These are phyloP conservation scores for Drosophila sp. DNA, from an alignment of 1,140 invertebrate genomes.

Conservation along the genomic window DNA sequence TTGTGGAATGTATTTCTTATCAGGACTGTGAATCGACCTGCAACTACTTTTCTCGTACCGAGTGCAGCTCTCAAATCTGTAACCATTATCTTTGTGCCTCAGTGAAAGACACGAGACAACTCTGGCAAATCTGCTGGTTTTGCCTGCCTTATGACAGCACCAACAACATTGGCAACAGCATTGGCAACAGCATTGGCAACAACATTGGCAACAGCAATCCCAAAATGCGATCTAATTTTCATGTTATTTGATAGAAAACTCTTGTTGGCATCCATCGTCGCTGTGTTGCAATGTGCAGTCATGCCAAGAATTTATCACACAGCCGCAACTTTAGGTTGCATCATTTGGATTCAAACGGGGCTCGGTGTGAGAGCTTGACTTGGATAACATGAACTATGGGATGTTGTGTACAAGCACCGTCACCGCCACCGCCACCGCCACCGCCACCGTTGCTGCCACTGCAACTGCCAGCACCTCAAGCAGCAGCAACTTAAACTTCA, in stretches of 20 bases:
- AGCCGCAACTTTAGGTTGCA: slow-evolving; percentile 46
- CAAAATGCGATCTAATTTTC: slow-evolving; percentile 72
- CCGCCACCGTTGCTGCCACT: too few species aligned
- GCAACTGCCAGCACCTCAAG: too few species aligned
- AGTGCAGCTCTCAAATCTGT: slow-evolving; percentile 3
- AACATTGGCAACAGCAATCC: slow-evolving; percentile 26
- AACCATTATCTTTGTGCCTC: slow-evolving; percentile 24
- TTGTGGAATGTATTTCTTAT: slow-evolving; percentile 27
- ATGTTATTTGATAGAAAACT: slow-evolving; percentile 79
- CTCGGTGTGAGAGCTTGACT: background rate
- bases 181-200: slow-evolving; percentile 10
- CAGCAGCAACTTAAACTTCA: slow-evolving; percentile 11
- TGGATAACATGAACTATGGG: slow-evolving; percentile 53
- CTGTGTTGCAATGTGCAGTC: slow-evolving; percentile 41
- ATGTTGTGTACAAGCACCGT: slow-evolving; percentile 37
- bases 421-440: too few species aligned
- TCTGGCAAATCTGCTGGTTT: slow-evolving; percentile 39
- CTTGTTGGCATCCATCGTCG: slow-evolving; percentile 55
- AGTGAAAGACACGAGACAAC: slow-evolving; percentile 16
- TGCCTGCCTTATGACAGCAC: slow-evolving; percentile 62
- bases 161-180: slow-evolving; percentile 13
- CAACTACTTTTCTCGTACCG: slow-evolving; percentile 2
- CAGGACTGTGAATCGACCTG: slow-evolving; percentile 18
- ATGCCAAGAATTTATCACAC: slow-evolving; percentile 73
- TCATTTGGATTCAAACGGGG: background rate